Conservation (phyloP, 2,113 vertebrate genomes). For the Bubo bubo region DNA sequence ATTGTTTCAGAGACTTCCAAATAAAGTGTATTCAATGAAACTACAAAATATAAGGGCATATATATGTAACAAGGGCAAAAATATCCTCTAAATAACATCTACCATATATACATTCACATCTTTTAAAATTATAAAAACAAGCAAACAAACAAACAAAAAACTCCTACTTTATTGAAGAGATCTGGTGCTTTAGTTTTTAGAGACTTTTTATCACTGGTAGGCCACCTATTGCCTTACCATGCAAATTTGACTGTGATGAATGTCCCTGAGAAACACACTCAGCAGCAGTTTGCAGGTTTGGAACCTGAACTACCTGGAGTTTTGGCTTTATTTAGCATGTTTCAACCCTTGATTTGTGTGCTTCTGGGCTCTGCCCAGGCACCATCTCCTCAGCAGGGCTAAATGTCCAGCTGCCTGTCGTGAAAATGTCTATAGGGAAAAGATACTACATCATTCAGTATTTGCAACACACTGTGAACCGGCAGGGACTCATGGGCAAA, state of each 20-base stretch:
- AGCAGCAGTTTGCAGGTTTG: neutral
- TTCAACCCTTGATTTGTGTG: neutral
- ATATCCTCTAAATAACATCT: neutral
- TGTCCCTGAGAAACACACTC: neutral
- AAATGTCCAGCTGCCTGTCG: rapidly evolving
- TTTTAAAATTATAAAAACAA: neutral
- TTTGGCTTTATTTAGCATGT: neutral
- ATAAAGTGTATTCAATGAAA: neutral
- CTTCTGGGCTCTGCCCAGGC: neutral
- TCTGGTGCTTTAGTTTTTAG: neutral
- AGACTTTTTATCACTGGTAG: neutral
- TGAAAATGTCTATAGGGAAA: neutral
- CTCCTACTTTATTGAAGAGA: neutral
- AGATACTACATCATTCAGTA: neutral
- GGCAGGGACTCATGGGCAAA: neutral
- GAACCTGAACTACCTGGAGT: neutral
- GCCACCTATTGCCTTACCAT: neutral
- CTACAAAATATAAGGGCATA: neutral
- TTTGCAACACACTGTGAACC: neutral
- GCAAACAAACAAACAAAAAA: neutral
- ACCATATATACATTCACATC: rapidly evolving
- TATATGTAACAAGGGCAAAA: neutral
- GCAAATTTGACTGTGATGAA: neutral
- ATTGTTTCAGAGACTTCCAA: neutral
- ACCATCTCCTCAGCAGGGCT: neutral